Evolutionary conservation across 1,140 invertebrate genomes (phyloP).

Genomic region (Pygmarrhopalites habei): DNA sequence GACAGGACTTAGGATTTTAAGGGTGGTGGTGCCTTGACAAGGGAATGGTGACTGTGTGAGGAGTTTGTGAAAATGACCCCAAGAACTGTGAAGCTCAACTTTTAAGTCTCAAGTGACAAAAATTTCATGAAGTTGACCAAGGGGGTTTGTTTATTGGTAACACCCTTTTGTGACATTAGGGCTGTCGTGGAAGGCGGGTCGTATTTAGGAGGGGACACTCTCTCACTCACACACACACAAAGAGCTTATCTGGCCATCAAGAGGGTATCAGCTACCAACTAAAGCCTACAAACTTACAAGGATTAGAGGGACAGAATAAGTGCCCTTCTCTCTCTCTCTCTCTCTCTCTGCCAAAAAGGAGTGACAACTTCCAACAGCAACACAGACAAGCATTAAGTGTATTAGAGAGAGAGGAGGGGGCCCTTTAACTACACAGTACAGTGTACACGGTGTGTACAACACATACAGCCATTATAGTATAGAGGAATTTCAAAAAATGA

Average conservation of each 20-base stretch:
- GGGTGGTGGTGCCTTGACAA: no score
- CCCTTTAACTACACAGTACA: no score
- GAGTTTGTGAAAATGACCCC: neutral
- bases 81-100: neutral
- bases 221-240: neutral
- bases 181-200: constrained; percentile 36
- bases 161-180: constrained; percentile 40
- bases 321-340: no score
- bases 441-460: no score
- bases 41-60: no score
- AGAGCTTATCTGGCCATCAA: constrained; percentile 23
- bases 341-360: neutral
- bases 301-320: no score
- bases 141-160: constrained; percentile 37
- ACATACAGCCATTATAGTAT: no score
- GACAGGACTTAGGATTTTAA: no score
- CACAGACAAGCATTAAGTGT: neutral
- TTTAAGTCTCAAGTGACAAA: constrained; percentile 21
- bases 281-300: neutral
- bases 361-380: neutral
- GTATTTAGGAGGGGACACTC: constrained; percentile 7
- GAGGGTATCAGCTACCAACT: constrained; percentile 1
- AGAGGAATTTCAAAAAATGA: no score
- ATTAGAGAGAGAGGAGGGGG: neutral
- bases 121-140: constrained; percentile 32